These are phyloP conservation scores for Epistrophe grossulariae DNA, from an alignment of 2,888 invertebrate species.

Conservation along the genomic window DNA sequence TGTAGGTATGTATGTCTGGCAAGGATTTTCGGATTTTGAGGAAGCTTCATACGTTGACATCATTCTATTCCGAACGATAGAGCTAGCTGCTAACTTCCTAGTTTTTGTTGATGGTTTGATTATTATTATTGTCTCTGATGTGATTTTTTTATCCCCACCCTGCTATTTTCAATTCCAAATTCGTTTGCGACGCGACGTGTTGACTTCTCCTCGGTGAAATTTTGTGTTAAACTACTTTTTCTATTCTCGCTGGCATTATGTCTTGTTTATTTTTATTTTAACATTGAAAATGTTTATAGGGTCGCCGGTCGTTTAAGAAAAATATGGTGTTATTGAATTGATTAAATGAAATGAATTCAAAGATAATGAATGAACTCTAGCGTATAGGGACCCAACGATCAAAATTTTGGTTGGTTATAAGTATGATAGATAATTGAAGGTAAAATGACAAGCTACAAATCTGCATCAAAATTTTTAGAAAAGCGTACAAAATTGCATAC, in stretches of 20 bases:
- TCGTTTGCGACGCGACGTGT: neutral
- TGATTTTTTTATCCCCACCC: slow-evolving; percentile 1
- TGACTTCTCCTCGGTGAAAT: neutral
- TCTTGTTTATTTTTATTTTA: neutral
- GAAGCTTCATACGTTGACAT: neutral
- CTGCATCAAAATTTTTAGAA: too few species aligned
- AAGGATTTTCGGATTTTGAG: slow-evolving; percentile 8
- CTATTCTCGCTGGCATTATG: neutral
- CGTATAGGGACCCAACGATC: too few species aligned
- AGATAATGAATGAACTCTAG: too few species aligned
- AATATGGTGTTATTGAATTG: too few species aligned
- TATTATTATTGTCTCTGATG: slow-evolving; percentile 11
- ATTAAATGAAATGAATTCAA: too few species aligned
- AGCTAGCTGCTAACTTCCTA: neutral
- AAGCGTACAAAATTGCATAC: too few species aligned
- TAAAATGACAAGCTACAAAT: too few species aligned
- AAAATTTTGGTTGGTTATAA: too few species aligned
- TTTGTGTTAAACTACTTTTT: neutral
- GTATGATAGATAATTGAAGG: too few species aligned
- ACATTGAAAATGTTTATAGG: neutral
- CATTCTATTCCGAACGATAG: neutral
- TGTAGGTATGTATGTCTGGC: neutral
- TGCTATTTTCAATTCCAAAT: neutral
- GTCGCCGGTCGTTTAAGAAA: too few species aligned
- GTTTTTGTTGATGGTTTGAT: neutral